Evolutionary conservation across 2,888 invertebrate species (phyloP).

Genomic region (Ormyrus rosae): DNA sequence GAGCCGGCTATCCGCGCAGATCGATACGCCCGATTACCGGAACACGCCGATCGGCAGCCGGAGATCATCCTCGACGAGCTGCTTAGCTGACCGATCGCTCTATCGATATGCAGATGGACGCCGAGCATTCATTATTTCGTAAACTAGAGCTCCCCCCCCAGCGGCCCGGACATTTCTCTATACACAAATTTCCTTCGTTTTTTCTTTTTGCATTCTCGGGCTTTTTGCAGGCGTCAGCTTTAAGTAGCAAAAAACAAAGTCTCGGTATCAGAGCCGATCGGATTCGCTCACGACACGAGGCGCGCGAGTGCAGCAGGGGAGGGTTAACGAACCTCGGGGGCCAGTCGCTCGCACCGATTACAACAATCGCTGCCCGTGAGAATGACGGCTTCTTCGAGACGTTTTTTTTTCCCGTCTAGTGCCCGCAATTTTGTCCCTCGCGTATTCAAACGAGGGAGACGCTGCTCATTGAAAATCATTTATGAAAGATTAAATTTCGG

Average conservation of each 20-base stretch:
- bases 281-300: not conserved
- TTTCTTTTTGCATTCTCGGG: no score
- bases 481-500: not conserved
- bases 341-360: conserved; percentile 5
- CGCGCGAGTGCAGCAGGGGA: not conserved
- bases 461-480: no score
- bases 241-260: no score
- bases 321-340: conserved; percentile 48
- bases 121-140: no score
- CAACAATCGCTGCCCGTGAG: conserved; percentile 45
- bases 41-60: conserved; percentile 13
- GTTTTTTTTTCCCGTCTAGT: not conserved
- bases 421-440: no score
- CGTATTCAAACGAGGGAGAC: no score
- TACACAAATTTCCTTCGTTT: no score
- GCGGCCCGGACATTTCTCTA: no score
- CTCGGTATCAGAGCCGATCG: not conserved
- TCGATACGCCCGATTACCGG: conserved; percentile 12
- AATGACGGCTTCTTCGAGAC: not conserved
- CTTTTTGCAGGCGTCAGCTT: no score
- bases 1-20: not conserved
- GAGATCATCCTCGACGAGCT: conserved; percentile 15
- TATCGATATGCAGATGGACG: no score
- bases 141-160: no score
- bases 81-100: not conserved